A percentile compares a stretch with the other conserved stretches of the same genome.
Conservation (phyloP, 2,113 vertebrate species). For the Sula dactylatra region DNA sequence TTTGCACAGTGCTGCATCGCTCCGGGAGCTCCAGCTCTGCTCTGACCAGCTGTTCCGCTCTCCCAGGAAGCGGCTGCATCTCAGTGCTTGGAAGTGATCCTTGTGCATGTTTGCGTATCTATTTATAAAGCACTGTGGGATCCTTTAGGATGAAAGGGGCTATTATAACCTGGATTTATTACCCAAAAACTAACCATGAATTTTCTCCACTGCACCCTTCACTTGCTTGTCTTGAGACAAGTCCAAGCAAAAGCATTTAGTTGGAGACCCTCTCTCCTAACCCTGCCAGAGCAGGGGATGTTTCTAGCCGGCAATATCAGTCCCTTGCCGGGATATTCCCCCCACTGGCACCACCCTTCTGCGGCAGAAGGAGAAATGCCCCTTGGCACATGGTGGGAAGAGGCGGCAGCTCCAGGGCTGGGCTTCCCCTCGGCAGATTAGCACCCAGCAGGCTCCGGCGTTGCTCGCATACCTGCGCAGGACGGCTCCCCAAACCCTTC, state of each 20-base stretch:
- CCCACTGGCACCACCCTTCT: neutral
- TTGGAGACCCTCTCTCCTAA: accelerated
- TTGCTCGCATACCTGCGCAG: neutral
- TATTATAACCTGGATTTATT: neutral
- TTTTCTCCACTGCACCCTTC: neutral
- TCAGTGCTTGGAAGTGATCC: neutral
- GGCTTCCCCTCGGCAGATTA: constrained; percentile 37
- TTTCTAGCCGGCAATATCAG: neutral
- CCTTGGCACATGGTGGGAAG: neutral
- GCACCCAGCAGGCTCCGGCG: neutral
- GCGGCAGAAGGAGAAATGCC: neutral
- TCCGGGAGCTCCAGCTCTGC: neutral
- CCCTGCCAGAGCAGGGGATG: neutral
- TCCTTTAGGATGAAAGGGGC: neutral
- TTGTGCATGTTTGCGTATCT: neutral
- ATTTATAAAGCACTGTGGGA: constrained; percentile 36
- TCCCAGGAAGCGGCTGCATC: neutral
- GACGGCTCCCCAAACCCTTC: neutral
- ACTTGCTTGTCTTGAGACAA: accelerated
- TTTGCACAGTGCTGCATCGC: accelerated
- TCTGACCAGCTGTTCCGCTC: neutral
- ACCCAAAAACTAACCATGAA: neutral
- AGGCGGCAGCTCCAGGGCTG: neutral
- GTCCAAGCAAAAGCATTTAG: accelerated
- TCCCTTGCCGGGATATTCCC: neutral